Evolutionary conservation across 2,113 vertebrate genomes (phyloP).

Genomic region (Saguinus midas): DNA sequence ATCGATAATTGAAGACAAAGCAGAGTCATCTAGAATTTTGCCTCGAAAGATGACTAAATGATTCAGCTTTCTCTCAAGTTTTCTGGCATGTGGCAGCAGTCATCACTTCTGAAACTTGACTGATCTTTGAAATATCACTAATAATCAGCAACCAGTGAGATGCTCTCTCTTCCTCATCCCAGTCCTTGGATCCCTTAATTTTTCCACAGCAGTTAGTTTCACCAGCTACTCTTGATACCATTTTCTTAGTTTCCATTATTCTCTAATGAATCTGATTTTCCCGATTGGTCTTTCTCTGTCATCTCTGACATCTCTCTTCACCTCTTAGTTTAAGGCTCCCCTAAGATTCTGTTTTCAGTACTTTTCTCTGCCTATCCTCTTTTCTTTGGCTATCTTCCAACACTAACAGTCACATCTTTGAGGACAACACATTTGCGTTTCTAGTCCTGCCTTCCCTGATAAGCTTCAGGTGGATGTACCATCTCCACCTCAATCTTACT

Average conservation of each 20-base stretch:
- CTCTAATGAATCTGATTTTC: not conserved
- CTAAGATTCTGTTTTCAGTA: not conserved
- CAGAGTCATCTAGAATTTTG: not conserved
- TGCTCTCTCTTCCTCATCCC: not conserved
- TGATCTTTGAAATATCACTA: not conserved
- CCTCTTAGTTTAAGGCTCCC: not conserved
- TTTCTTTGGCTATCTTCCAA: not conserved
- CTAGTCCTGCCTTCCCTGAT: not conserved
- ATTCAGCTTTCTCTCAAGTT: not conserved
- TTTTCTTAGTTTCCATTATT: not conserved
- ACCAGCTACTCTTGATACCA: not conserved
- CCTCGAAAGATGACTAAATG: not conserved
- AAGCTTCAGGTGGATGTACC: not conserved
- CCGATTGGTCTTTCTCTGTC: not conserved
- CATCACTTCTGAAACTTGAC: not conserved
- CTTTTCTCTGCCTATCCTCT: not conserved
- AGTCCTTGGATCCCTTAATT: fast-evolving
- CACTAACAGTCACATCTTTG: not conserved
- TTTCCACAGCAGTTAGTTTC: not conserved
- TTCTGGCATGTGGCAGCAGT: not conserved
- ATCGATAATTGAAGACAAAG: not conserved
- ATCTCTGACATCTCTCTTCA: not conserved
- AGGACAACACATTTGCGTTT: not conserved
- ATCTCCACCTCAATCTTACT: not conserved
- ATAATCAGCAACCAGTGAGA: not conserved